phyloP scores from a whole-genome alignment of 2,888 invertebrate genomes.

The Platynereis dumerilii region DNA sequence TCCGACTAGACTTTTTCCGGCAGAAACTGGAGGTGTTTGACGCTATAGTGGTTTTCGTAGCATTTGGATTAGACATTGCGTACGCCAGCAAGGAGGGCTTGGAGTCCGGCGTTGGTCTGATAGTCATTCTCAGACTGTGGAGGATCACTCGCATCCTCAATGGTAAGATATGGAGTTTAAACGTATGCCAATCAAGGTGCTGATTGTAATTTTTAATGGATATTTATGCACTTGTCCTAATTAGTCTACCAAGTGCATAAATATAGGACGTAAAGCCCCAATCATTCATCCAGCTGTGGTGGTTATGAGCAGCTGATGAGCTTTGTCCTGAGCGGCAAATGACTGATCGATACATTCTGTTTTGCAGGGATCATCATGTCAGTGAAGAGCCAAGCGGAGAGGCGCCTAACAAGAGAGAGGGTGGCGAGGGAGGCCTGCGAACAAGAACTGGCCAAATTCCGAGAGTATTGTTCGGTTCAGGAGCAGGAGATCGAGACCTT shows the following conservation, averaged over 20 bases:
- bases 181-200: too few species aligned
- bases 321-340: too few species aligned
- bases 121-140: slow-evolving; percentile 64
- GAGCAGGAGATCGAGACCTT: slow-evolving; percentile 61
- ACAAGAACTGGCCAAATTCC: slow-evolving; percentile 60
- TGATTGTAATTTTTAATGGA: too few species aligned
- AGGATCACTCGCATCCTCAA: slow-evolving; percentile 63
- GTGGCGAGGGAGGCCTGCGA: slow-evolving; percentile 56
- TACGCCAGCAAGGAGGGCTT: slow-evolving; percentile 56
- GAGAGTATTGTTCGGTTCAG: slow-evolving; percentile 60
- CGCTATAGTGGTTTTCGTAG: slow-evolving; percentile 61
- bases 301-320: too few species aligned
- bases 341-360: neutral
- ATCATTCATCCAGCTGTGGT: too few species aligned
- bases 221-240: too few species aligned
- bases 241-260: too few species aligned
- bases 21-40: slow-evolving; percentile 64
- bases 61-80: slow-evolving; percentile 62
- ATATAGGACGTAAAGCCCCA: too few species aligned
- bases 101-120: slow-evolving; percentile 57
- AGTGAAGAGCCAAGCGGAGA: slow-evolving; percentile 60
- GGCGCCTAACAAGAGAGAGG: slow-evolving; percentile 55
- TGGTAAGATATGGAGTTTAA: slow-evolving; percentile 61
- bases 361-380: slow-evolving; percentile 57
- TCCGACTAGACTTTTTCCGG: slow-evolving; percentile 60